Evolutionary conservation across 2,113 vertebrate species (phyloP).

Genomic region (Phylloscopus whistleri): DNA sequence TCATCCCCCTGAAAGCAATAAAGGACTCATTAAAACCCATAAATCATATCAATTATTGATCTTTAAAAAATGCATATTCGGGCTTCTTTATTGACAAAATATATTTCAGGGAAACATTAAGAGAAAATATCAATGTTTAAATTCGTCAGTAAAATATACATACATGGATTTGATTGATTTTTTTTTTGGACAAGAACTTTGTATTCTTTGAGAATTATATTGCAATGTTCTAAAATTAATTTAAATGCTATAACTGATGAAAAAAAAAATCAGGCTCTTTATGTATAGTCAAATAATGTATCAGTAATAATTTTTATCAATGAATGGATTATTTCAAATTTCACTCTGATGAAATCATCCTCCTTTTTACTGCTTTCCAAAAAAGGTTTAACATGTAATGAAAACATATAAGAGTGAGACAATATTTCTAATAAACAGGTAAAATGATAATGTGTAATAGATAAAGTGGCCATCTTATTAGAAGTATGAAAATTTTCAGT

Average conservation of each 20-base stretch:
- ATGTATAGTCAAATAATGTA: background rate
- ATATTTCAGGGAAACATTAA: background rate
- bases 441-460: background rate
- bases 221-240: background rate
- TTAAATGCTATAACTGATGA: background rate
- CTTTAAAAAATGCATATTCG: background rate
- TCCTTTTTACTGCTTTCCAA: background rate
- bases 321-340: background rate
- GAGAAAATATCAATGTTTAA: background rate
- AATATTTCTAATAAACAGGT: background rate
- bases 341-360: background rate
- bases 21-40: background rate
- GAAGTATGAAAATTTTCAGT: background rate
- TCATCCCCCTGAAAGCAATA: background rate
- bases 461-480: background rate
- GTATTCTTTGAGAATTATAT: background rate
- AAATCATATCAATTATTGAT: background rate
- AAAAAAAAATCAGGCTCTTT: background rate
- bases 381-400: background rate
- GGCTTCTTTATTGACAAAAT: background rate
- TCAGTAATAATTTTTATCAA: background rate
- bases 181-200: background rate
- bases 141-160: background rate
- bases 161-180: background rate
- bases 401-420: background rate